Evolutionary conservation across 2,797 vertebrate genomes (phyloP).

Genomic region (Anolis apletophallus): DNA sequence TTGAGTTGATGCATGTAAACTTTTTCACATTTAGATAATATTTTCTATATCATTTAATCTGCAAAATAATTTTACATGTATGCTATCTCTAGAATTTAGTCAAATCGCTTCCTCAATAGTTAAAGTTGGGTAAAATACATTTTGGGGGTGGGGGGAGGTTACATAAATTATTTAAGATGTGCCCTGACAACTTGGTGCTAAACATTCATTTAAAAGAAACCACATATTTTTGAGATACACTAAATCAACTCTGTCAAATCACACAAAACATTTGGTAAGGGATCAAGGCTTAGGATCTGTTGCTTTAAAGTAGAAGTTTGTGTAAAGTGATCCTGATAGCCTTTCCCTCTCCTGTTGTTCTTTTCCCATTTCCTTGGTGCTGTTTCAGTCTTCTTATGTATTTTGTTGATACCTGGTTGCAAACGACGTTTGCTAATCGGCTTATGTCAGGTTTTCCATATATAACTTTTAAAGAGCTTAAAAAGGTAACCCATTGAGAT

Average conservation of each 20-base stretch:
- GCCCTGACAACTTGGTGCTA: too few relatives aligned
- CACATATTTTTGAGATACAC: background rate
- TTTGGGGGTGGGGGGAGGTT: background rate
- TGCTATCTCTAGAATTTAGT: background rate
- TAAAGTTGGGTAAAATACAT: too few relatives aligned
- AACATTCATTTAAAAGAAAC: too few relatives aligned
- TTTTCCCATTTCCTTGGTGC: constrained; percentile 45
- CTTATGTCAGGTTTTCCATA: constrained; percentile 66
- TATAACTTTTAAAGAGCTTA: constrained; percentile 78
- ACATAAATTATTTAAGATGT: background rate
- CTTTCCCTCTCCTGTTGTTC: background rate
- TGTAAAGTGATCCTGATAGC: background rate
- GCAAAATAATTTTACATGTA: background rate
- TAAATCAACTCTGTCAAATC: background rate
- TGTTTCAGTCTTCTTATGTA: constrained; percentile 54
- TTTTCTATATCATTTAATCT: background rate
- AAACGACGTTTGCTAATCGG: constrained; percentile 72
- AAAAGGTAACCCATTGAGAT: constrained; percentile 67
- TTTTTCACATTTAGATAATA: background rate
- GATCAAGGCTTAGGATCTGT: background rate
- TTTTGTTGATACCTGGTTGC: constrained; percentile 67
- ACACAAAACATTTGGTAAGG: background rate
- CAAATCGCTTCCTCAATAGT: background rate
- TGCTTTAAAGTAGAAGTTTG: too few relatives aligned
- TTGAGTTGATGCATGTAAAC: background rate